Evolutionary conservation across 2,888 invertebrate genomes (phyloP).

Genomic region (Adineta ricciae): DNA sequence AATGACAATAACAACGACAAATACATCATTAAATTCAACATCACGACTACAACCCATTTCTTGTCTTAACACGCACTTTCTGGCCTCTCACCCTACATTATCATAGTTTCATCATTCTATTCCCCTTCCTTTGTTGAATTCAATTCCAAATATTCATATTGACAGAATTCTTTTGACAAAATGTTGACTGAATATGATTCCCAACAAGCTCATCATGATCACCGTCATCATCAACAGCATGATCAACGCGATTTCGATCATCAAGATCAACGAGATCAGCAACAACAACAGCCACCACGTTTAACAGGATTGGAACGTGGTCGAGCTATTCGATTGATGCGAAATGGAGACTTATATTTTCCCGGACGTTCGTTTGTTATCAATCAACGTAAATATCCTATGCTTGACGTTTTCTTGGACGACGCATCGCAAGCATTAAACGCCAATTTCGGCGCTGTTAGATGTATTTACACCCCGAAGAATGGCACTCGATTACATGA

Average conservation of each 20-base stretch:
- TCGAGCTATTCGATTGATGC: constrained; percentile 23
- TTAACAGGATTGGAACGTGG: constrained; percentile 26
- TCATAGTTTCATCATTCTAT: neutral
- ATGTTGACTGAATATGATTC: neutral
- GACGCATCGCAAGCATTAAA: constrained; percentile 32
- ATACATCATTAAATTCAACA: neutral
- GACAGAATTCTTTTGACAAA: neutral
- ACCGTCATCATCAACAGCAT: too few relatives aligned
- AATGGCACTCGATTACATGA: constrained; percentile 42
- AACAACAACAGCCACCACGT: constrained; percentile 15
- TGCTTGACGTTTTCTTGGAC: constrained; percentile 33
- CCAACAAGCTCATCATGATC: neutral
- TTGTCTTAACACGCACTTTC: neutral
- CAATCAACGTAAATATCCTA: constrained; percentile 30
- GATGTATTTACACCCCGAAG: constrained; percentile 46
- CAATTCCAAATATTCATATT: neutral
- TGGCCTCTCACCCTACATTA: neutral
- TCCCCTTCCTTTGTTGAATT: neutral
- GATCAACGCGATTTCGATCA: too few relatives aligned
- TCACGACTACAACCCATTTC: neutral
- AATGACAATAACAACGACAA: neutral
- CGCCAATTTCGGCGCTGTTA: constrained; percentile 38
- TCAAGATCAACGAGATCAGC: neutral
- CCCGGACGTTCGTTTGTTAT: constrained; percentile 33
- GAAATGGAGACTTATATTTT: constrained; percentile 32